Evolutionary conservation across 2,888 invertebrate species (phyloP), one percentile per base, ranked within the genome.

Genomic region (Troglohyphantes excavatus): DNA sequence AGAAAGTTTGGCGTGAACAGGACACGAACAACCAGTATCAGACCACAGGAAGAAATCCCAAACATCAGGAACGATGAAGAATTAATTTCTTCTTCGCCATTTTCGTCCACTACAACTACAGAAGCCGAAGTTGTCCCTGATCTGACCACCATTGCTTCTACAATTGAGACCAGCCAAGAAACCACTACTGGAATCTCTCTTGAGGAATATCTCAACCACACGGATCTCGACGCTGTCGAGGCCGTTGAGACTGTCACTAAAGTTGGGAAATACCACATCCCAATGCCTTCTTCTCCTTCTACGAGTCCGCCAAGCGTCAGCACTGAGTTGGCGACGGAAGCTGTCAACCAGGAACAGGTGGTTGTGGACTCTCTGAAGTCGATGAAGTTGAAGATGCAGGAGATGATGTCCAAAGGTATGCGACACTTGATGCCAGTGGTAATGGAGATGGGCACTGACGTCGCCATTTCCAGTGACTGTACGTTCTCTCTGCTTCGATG

Each of bases 401-500:
- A 87, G 2, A 67, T 87, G 78, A 70, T 82, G 46, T 70, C 82
- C 3, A 90, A 90, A 82, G 90, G 83, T 5, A 26, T 90, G 1
- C 53, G 86, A 0, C 90, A 90, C 19, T n/a, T 90, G 11, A 76
- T 90, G 82, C 90, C 90, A 13, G 13, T 87, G 39, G 63, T 90
- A 2, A 87, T 90, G 86, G 79, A 67, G 26, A 21, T 90, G 33
- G 72, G 86, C 46, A 75, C 86, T 29, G 90, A 90, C 53, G 59
- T 90, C n/a, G 65, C 29, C 29, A 23, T 90, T 19, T 90, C 90
- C 39, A 90, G 83, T 59, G 87, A 90, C 29, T 90, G 90, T n/a
- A 87, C 90, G 2, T 90, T 90, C 46, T 86, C 90, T 7, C 70
- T 91, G 13, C 67, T 91, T 11, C 29, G 86, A 19, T 84, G 82